Percentiles rank a stretch among this genome's conserved stretches.
phyloP scores from a whole-genome alignment of 2,113 vertebrate genomes.

The Lontra canadensis region DNA sequence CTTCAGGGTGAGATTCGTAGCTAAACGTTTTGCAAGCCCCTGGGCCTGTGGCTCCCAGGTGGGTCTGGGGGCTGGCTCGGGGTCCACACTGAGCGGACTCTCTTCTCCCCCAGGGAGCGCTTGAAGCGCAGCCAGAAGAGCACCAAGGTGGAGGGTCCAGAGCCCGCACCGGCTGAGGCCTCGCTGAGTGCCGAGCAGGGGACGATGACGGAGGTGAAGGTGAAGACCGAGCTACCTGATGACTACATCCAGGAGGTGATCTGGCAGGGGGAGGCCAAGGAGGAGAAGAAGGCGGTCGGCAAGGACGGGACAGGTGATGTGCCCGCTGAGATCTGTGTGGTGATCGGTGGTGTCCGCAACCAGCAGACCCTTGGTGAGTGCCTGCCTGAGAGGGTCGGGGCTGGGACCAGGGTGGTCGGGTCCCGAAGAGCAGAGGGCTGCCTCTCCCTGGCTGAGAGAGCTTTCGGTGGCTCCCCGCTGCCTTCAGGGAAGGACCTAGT shows the following conservation, averaged over 20 bases:
- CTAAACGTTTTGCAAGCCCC: neutral
- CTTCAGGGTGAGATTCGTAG: neutral
- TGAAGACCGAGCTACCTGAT: slow-evolving; percentile 90
- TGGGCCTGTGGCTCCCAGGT: neutral
- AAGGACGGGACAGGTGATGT: slow-evolving; percentile 87
- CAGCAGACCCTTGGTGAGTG: slow-evolving; percentile 94
- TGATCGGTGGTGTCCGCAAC: slow-evolving; percentile 94
- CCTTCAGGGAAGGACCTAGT: neutral
- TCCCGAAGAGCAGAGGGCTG: neutral
- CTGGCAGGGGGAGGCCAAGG: slow-evolving; percentile 89
- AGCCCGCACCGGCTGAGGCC: slow-evolving; percentile 79
- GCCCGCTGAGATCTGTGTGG: slow-evolving; percentile 97
- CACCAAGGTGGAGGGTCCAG: slow-evolving; percentile 82
- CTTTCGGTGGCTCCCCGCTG: neutral
- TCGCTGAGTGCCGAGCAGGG: slow-evolving; percentile 84
- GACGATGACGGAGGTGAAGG: slow-evolving; percentile 87
- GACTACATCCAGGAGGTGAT: slow-evolving; percentile 87
- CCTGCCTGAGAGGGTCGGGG: neutral
- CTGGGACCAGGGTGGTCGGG: rapidly evolving
- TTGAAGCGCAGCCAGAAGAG: slow-evolving; percentile 84
- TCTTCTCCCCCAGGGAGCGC: slow-evolving; percentile 82
- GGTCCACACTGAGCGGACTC: slow-evolving; percentile 24
- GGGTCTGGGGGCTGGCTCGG: neutral
- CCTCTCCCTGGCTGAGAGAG: neutral
- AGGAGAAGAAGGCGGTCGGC: slow-evolving; percentile 86